Percentiles rank a stretch among this genome's conserved stretches.
phyloP scores from a whole-genome alignment of 2,888 invertebrate genomes.

The Nematopogon swammerdamellus region DNA sequence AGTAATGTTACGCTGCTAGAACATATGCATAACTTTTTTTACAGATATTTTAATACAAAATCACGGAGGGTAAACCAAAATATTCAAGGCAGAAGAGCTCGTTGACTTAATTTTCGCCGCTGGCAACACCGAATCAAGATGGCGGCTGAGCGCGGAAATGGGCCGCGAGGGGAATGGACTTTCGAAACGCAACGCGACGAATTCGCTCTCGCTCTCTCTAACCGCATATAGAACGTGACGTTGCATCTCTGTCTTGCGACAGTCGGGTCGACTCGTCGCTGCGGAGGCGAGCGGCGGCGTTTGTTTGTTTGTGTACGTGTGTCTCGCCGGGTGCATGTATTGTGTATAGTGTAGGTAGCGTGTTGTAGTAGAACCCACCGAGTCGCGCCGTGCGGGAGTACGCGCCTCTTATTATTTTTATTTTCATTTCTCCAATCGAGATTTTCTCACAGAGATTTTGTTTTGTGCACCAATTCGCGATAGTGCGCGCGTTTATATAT shows the following conservation, averaged over 20 bases:
- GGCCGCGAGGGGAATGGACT: background rate
- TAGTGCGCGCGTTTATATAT: background rate
- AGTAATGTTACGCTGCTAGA: too few relatives aligned
- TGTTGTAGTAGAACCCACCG: background rate
- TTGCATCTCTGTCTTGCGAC: background rate
- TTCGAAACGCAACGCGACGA: background rate
- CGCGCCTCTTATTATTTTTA: background rate
- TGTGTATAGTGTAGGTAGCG: background rate
- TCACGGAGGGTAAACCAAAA: too few relatives aligned
- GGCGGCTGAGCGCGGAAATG: background rate
- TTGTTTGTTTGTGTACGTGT: background rate
- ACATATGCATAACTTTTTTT: too few relatives aligned
- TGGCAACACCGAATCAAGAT: background rate
- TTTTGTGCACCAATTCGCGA: background rate
- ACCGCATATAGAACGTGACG: background rate
- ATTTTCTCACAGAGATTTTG: background rate
- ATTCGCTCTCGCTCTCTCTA: background rate
- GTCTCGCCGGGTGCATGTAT: background rate
- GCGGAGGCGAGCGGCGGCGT: background rate
- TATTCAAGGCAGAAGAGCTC: too few relatives aligned
- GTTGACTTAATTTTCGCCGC: background rate
- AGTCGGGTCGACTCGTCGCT: background rate
- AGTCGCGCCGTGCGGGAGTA: background rate
- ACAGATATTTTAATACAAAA: too few relatives aligned
- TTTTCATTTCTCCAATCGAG: background rate